Conservation (phyloP, 2,797 vertebrate genomes). For the Anableps anableps region DNA sequence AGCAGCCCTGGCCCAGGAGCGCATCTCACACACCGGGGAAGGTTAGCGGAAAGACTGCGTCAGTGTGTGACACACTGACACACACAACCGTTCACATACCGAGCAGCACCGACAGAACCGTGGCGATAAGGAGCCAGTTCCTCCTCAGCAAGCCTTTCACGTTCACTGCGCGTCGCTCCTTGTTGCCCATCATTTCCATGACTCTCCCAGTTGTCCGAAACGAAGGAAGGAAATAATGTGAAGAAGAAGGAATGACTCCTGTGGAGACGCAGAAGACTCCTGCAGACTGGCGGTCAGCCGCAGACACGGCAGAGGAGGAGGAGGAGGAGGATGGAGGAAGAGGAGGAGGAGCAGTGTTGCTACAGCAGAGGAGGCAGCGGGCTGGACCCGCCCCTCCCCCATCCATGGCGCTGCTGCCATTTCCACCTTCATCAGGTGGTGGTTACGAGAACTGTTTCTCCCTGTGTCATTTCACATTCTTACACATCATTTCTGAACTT, state of each 20-base stretch:
- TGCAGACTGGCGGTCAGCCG: slow-evolving; percentile 31
- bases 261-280: slow-evolving; percentile 47
- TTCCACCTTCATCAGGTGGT: background rate
- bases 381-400: slow-evolving; percentile 56
- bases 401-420: slow-evolving; percentile 45
- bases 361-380: slow-evolving; percentile 59
- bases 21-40: background rate
- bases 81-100: slow-evolving; percentile 80
- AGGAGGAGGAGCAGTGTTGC: slow-evolving; percentile 27
- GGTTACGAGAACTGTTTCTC: no score
- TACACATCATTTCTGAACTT: no score
- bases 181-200: slow-evolving; percentile 82
- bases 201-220: slow-evolving; percentile 24
- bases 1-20: no score
- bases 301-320: slow-evolving; percentile 44
- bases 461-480: no score
- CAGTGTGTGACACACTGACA: slow-evolving; percentile 8
- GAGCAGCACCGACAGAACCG: slow-evolving; percentile 87
- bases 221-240: background rate
- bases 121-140: slow-evolving; percentile 92
- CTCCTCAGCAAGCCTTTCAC: slow-evolving; percentile 83
- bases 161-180: slow-evolving; percentile 76
- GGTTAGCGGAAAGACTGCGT: background rate
- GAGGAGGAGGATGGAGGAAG: slow-evolving; percentile 4
- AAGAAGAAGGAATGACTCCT: slow-evolving; percentile 25